Conservation (phyloP, 2,888 invertebrate species). For the Idaea biselata region DNA sequence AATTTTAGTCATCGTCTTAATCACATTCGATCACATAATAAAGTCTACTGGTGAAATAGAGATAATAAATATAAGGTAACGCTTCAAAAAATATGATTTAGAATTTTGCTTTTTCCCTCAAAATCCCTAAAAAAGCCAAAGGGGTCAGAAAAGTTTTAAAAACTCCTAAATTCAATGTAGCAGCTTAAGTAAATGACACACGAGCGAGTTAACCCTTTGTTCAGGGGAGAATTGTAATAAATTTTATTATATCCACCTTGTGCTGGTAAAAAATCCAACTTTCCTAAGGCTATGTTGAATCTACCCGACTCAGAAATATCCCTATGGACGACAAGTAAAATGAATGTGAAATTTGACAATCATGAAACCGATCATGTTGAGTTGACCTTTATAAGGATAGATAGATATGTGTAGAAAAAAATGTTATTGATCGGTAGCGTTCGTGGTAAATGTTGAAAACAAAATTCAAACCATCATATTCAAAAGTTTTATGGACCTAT, state of each 20-base stretch:
- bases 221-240: constrained; percentile 25
- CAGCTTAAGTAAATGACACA: not conserved
- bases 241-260: constrained; percentile 35
- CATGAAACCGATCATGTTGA: constrained; percentile 16
- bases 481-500: too few species aligned
- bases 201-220: not conserved
- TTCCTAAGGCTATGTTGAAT: constrained; percentile 33
- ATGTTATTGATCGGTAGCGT: too few species aligned
- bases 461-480: too few species aligned
- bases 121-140: not conserved
- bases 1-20: too few species aligned
- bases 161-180: not conserved
- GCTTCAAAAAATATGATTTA: too few species aligned
- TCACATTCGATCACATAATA: too few species aligned
- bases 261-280: constrained; percentile 29
- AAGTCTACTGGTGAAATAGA: too few species aligned
- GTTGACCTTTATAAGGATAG: not conserved
- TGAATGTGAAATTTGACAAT: constrained; percentile 27
- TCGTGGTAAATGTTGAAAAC: too few species aligned
- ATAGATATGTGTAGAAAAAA: not conserved
- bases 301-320: constrained; percentile 28
- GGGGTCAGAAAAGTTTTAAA: not conserved
- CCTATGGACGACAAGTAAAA: constrained; percentile 30
- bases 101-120: not conserved
- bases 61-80: too few species aligned